These are phyloP conservation scores for Sinocyclocheilus maitianheensis DNA, from an alignment of 2,113 vertebrate species.

Conservation along the genomic window DNA sequence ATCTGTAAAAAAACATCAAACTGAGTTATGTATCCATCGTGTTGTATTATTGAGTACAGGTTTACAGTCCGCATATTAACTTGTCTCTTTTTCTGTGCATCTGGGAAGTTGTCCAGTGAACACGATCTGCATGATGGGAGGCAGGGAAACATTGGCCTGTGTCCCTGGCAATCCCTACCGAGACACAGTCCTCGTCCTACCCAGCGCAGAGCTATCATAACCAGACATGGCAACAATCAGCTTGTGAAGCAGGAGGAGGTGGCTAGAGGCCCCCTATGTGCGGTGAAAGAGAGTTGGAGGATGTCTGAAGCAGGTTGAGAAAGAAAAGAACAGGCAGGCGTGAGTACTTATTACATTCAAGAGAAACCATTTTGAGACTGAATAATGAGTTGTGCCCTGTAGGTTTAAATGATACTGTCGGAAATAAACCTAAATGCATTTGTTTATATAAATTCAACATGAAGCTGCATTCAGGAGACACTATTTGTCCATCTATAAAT, in stretches of 20 bases:
- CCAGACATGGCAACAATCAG: slow-evolving; percentile 55
- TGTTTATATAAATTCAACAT: neutral
- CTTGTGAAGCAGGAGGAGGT: slow-evolving; percentile 12
- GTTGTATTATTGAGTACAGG: slow-evolving; percentile 33
- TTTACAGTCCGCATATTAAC: slow-evolving; percentile 42
- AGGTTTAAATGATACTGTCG: neutral
- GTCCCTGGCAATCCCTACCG: slow-evolving; percentile 53
- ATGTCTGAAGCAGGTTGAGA: slow-evolving; percentile 22
- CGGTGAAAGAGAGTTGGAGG: slow-evolving; percentile 9
- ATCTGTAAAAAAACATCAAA: slow-evolving; percentile 1
- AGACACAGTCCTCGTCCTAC: neutral
- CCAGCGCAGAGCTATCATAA: slow-evolving; percentile 60
- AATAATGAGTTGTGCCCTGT: neutral
- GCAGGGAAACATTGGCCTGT: slow-evolving; percentile 67
- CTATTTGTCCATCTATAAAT: neutral
- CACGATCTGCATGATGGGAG: slow-evolving; percentile 63
- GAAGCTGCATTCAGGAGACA: neutral
- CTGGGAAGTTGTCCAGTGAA: slow-evolving; percentile 70
- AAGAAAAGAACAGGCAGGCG: slow-evolving; percentile 1
- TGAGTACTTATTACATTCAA: neutral
- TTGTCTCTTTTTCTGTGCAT: slow-evolving; percentile 30
- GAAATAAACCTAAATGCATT: neutral
- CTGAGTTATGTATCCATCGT: neutral
- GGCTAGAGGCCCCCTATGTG: neutral
- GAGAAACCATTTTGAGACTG: neutral